These are phyloP conservation scores for Pangasius sanitwongsei DNA, from an alignment of 2,797 vertebrate species.

Conservation along the genomic window DNA sequence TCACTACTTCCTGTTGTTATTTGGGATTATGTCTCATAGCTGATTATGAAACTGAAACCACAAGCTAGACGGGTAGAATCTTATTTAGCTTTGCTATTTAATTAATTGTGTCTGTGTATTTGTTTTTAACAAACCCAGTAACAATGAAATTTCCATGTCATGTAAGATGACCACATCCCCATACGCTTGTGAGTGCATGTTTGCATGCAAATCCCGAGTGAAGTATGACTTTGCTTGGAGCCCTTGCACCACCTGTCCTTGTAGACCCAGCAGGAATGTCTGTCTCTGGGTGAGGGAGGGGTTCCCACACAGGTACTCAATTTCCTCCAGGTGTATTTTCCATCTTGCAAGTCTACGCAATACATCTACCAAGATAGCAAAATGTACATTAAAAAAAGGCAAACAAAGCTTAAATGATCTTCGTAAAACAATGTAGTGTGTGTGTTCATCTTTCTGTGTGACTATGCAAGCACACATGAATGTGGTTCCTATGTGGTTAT, in stretches of 20 bases:
- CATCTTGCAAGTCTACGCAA: constrained; percentile 81
- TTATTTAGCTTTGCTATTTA: not conserved
- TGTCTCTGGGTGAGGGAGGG: constrained; percentile 88
- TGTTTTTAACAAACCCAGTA: not conserved
- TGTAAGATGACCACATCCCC: not conserved
- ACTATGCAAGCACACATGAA: not conserved
- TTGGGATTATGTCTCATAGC: not conserved
- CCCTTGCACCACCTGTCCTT: constrained; percentile 70
- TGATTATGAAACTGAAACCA: not conserved
- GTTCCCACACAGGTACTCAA: constrained; percentile 78
- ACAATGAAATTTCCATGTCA: not conserved
- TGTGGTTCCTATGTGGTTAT: not conserved
- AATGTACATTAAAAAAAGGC: not conserved
- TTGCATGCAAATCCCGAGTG: not conserved
- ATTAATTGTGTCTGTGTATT: not conserved
- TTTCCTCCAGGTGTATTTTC: constrained; percentile 80
- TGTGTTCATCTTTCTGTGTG: not conserved
- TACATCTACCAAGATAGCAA: constrained; percentile 79
- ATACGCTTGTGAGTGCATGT: not conserved
- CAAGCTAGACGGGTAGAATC: not conserved
- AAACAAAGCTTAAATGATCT: not conserved
- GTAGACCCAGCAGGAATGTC: constrained; percentile 94
- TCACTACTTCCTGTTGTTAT: not conserved
- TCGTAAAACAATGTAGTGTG: not conserved
- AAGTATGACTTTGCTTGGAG: not conserved